phyloP scores from a whole-genome alignment of 2,797 vertebrate genomes.

The Pelochelys cantorii region DNA sequence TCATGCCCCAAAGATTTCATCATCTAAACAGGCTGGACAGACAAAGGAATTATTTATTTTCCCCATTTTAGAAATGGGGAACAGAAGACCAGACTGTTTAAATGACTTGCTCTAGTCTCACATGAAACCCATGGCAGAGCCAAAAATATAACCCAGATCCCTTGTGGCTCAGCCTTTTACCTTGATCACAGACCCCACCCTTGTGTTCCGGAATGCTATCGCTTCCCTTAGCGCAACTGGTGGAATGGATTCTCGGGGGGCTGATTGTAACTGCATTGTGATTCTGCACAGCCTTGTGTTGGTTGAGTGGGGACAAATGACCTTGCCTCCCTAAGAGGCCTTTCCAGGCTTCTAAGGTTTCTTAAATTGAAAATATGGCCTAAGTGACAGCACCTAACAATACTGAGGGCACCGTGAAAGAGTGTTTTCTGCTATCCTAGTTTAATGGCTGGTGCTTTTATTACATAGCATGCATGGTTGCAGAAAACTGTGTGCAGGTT shows the following conservation, averaged over 20 bases:
- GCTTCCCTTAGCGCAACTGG: slow-evolving; percentile 60
- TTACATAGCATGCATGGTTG: slow-evolving; percentile 47
- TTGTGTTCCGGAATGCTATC: slow-evolving; percentile 32
- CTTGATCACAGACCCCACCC: slow-evolving; percentile 36
- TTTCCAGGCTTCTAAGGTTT: slow-evolving; percentile 59
- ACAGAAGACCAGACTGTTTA: slow-evolving; percentile 57
- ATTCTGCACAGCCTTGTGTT: slow-evolving; percentile 35
- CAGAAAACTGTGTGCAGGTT: slow-evolving; percentile 66
- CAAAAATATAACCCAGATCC: slow-evolving; percentile 48
- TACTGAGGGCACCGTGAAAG: slow-evolving; percentile 50
- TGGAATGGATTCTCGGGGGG: slow-evolving; percentile 44
- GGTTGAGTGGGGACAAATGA: slow-evolving; percentile 53
- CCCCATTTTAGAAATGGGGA: slow-evolving; percentile 27
- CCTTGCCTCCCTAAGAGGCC: slow-evolving; percentile 22
- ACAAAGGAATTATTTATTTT: slow-evolving; percentile 5
- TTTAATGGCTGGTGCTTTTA: slow-evolving; percentile 66
- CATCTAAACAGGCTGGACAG: too few relatives aligned
- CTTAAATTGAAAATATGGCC: slow-evolving; percentile 65
- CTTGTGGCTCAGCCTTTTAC: slow-evolving; percentile 28
- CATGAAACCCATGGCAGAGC: slow-evolving; percentile 39
- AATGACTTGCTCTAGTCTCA: slow-evolving; percentile 34
- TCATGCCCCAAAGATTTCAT: too few relatives aligned
- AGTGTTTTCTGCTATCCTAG: slow-evolving; percentile 62
- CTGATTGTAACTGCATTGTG: slow-evolving; percentile 32
- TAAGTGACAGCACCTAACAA: slow-evolving; percentile 53